Evolutionary conservation across 2,797 vertebrate genomes (phyloP), one percentile per base, ranked within the genome.

Genomic region (Pitangus sulphuratus): DNA sequence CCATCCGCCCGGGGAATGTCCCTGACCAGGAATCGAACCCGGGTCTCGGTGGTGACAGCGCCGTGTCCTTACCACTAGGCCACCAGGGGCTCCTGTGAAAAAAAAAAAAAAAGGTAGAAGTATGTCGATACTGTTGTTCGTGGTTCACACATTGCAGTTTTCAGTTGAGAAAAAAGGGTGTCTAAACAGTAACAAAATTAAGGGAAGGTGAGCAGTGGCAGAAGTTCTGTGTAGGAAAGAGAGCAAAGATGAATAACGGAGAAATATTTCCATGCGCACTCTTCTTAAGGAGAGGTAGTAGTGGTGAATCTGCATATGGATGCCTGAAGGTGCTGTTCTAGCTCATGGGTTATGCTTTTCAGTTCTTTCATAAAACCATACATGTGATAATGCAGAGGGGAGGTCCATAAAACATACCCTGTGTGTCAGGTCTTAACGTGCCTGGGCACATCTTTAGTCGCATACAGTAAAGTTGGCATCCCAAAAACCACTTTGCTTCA

Each of bases 261-360:
- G n/a, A 54, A 83, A 11, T 65, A n/a, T 15, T 69, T 70, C 35
- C 3, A 5, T 18, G 2, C 26, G 25, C 18, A 1, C 8, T 24
- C 5, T 45, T 50, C n/a, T 40, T 60, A 40, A 53, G 30, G 44
- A 45, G 24, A 44, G 24, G 30, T 21, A 35, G 15, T 8, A 26
- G 40, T 2, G 3, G 4, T 75, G 61, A 40, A 33, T 54, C 44
- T 50, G 48, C 35, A 42, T 0, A 0, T 9, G 13, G 8, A 14
- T 53, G 5, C 31, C 44, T 30, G 15, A 47, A 44, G 35, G 37
- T 57, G 70, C 20, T 56, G 2, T 24, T 56, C 8, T 12, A 4
- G 47, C 33, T 9, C 22, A 19, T 24, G 42, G 10, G 5, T 18
- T 4, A 12, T 39, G 45, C 28, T 37, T 33, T 33, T 39, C 30